phyloP scores from a whole-genome alignment of 1,140 invertebrate species.

The Diuraphis noxia region DNA sequence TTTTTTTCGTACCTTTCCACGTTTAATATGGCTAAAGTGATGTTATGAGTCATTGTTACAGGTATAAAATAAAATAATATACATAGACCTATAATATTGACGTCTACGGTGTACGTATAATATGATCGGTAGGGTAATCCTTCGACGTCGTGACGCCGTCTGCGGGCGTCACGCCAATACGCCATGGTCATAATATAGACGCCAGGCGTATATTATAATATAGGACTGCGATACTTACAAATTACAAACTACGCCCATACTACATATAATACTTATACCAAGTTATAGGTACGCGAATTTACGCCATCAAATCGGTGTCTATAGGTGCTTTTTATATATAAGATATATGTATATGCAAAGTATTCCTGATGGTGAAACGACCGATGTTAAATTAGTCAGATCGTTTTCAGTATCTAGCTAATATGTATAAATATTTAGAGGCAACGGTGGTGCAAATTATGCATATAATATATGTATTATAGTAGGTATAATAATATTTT shows the following conservation, averaged over 20 bases:
- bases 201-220: not conserved
- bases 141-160: not conserved
- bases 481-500: too few species aligned
- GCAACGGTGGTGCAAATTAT: not conserved
- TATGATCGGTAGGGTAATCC: not conserved
- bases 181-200: constrained; percentile 6
- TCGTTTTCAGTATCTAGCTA: not conserved
- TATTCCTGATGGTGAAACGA: not conserved
- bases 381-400: not conserved
- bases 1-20: not conserved
- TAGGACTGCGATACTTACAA: not conserved
- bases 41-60: not conserved
- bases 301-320: not conserved
- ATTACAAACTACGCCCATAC: not conserved
- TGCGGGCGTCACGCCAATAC: not conserved
- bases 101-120: not conserved
- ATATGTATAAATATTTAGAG: not conserved
- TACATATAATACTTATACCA: too few species aligned
- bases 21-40: not conserved
- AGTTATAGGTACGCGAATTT: not conserved
- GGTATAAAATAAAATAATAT: not conserved
- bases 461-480: too few species aligned
- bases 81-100: not conserved
- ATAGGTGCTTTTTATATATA: not conserved
- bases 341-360: not conserved